Evolutionary conservation across 2,888 invertebrate genomes (phyloP), one percentile per base, ranked within the genome.

Genomic region (Myathropa florea): DNA sequence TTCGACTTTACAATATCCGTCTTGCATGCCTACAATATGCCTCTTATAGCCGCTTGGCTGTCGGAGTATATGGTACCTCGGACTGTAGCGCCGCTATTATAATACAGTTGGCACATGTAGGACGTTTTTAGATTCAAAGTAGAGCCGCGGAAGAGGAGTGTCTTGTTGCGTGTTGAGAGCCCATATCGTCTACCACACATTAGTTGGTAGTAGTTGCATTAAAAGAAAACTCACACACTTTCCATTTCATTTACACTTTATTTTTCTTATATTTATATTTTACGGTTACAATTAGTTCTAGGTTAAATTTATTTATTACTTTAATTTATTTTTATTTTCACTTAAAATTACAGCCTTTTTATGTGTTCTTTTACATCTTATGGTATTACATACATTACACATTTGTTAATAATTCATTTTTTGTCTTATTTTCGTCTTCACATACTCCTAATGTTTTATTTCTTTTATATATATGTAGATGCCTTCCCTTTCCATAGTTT

Each of bases 291-390:
- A 79, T 86, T 86, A 86, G 83, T 76, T 86, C 83, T 86, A 86
- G 71, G 72, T 78, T 85, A 72, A 79, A 75, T 87, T 73, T 67
- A 76, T 83, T 71, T 85, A 65, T 88, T 88, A 75, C 80, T 85
- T 81, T 87, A 71, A 55, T 87, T 84, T 89, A 82, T 81, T 70
- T 65, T 65, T 77, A 85, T 78, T 88, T 89, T 89, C 90, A 91
- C 92, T 92, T 92, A 92, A 91, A 92, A 92, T 92, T 92, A 92
- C 92, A 92, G 92, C 92, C 92, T 92, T 92, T 91, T 92, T 91
- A 91, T 83, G 82, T 86, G 82, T 86, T 86, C 83, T 86, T 86
- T 78, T 86, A 71, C 78, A 71, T 86, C 82, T 85, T 82, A 79
- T 59, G 83, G 83, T 86, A 65, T 82, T 73, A 86, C 86, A 83